phyloP scores from a whole-genome alignment of 2,797 vertebrate genomes.

The Myotis planiceps region DNA sequence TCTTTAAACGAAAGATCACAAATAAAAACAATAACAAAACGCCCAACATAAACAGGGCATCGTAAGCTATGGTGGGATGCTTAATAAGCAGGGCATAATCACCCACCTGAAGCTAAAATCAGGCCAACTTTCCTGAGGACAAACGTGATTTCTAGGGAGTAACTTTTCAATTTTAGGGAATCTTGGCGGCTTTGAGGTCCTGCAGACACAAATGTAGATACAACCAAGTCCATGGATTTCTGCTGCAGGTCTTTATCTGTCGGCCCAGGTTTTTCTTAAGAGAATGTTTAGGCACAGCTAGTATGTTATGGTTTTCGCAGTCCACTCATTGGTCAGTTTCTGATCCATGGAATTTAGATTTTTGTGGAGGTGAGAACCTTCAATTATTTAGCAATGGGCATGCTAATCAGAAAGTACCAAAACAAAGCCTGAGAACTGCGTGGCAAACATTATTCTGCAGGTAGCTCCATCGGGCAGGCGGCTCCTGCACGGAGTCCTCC shows the following conservation, averaged over 20 bases:
- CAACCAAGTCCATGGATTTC: not conserved
- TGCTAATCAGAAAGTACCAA: not conserved
- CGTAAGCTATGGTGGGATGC: not conserved
- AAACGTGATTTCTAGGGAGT: not conserved
- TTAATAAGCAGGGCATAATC: slow-evolving; percentile 34
- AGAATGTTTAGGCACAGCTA: not conserved
- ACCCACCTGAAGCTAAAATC: not conserved
- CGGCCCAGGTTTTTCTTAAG: not conserved
- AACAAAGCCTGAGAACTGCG: not conserved
- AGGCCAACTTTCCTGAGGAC: not conserved
- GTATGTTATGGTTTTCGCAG: not conserved
- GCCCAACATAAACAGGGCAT: not conserved
- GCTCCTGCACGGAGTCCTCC: not conserved
- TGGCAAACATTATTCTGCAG: not conserved
- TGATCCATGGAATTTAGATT: not conserved
- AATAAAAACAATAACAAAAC: slow-evolving; percentile 1
- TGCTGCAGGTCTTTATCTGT: not conserved
- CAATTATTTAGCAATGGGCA: not conserved
- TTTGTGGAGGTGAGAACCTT: not conserved
- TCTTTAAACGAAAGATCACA: not conserved
- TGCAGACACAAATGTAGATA: not conserved
- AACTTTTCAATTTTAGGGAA: not conserved
- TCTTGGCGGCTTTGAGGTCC: not conserved
- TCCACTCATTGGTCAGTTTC: not conserved
- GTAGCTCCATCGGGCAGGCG: not conserved